Evolutionary conservation across 2,888 invertebrate species (phyloP).

Genomic region (Acrobasis suavella): DNA sequence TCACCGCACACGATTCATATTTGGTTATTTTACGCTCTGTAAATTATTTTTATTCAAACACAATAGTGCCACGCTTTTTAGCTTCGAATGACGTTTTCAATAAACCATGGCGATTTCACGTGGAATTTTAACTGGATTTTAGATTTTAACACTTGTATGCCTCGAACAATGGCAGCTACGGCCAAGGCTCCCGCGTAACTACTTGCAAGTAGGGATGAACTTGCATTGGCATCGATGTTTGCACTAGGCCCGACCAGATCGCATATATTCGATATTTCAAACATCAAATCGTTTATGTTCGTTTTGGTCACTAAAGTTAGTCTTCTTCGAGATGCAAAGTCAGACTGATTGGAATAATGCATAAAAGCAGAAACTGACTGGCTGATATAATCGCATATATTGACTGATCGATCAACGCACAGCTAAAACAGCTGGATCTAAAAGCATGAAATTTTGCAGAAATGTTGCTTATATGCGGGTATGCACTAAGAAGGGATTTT

Average conservation of each 20-base stretch:
- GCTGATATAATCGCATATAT: too few relatives aligned
- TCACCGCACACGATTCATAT: constrained; percentile 36
- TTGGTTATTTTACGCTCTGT: constrained; percentile 64
- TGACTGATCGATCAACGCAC: too few relatives aligned
- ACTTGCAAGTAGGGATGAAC: background rate
- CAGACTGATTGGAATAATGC: too few relatives aligned
- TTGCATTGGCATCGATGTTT: background rate
- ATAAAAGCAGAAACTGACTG: too few relatives aligned
- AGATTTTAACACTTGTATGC: constrained; percentile 11
- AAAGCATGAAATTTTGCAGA: too few relatives aligned
- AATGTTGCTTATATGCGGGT: too few relatives aligned
- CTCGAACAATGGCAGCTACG: constrained; percentile 27
- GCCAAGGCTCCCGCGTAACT: constrained; percentile 6
- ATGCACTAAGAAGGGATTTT: too few relatives aligned
- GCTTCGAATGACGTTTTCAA: constrained; percentile 49
- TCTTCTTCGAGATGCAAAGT: too few relatives aligned
- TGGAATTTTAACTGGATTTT: constrained; percentile 25
- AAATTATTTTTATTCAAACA: constrained; percentile 49
- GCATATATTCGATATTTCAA: background rate
- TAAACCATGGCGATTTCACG: constrained; percentile 31
- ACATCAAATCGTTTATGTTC: too few relatives aligned
- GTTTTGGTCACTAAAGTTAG: too few relatives aligned
- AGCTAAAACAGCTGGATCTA: too few relatives aligned
- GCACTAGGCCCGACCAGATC: background rate
- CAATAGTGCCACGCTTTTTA: constrained; percentile 59